These are phyloP conservation scores for Chelonia mydas DNA, from an alignment of 2,797 vertebrate genomes.

Conservation along the genomic window DNA sequence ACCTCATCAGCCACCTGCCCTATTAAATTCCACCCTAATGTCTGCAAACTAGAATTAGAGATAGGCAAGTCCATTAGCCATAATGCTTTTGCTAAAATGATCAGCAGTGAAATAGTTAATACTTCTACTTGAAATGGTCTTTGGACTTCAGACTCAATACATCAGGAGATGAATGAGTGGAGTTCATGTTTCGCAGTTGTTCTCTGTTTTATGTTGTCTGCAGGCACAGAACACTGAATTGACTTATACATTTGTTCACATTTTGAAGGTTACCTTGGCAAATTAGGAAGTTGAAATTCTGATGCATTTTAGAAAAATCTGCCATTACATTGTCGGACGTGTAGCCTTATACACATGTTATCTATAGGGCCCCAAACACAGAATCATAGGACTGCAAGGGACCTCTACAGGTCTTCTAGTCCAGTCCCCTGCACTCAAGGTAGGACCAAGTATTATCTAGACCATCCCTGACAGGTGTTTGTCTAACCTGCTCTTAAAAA, in stretches of 20 bases:
- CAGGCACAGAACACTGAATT: background rate
- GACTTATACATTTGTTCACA: background rate
- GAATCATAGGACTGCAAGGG: too few species aligned
- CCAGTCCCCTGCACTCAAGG: too few species aligned
- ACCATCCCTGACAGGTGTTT: too few species aligned
- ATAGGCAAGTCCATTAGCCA: background rate
- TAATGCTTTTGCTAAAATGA: too few species aligned
- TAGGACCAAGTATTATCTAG: too few species aligned
- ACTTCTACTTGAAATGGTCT: background rate
- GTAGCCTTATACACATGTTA: background rate
- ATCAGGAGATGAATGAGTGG: background rate
- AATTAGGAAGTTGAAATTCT: background rate
- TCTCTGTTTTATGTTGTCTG: background rate
- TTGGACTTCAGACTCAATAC: background rate
- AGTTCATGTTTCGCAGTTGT: background rate
- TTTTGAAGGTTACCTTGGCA: background rate
- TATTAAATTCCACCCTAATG: background rate
- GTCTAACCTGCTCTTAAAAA: too few species aligned
- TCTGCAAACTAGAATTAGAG: background rate
- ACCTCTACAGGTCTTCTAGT: too few species aligned
- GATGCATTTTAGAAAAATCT: background rate
- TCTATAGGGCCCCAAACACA: background rate
- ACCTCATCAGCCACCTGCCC: background rate
- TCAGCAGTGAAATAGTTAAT: background rate
- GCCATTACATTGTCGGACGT: background rate